A percentile compares a stretch with the other conserved stretches of the same genome.
These are phyloP conservation scores for Enteromius paludinosus DNA, from an alignment of 2,797 vertebrate genomes.

Conservation along the genomic window DNA sequence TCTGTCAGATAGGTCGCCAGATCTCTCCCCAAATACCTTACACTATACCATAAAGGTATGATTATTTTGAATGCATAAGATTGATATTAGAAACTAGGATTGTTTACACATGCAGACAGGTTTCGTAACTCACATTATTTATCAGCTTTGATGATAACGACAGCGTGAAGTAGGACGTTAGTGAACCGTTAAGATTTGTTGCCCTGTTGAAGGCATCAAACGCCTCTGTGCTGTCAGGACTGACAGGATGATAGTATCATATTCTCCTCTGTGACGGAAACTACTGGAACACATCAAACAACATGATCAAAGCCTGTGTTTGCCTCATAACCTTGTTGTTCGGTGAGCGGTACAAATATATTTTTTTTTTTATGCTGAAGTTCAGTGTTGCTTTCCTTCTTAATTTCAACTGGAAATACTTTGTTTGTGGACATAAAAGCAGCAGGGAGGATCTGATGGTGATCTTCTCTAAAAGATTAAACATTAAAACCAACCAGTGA, in stretches of 20 bases:
- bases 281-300: conserved; percentile 31
- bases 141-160: conserved; percentile 21
- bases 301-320: conserved; percentile 17
- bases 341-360: neutral
- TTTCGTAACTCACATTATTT: neutral
- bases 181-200: neutral
- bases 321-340: conserved; percentile 28
- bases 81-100: neutral
- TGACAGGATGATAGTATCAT: conserved; percentile 17
- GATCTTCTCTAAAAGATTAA: conserved; percentile 20
- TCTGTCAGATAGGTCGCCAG: neutral
- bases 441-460: neutral
- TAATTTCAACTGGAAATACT: conserved; percentile 11
- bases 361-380: conserved; percentile 36
- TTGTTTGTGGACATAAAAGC: conserved; percentile 20
- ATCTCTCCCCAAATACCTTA: neutral
- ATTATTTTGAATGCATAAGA: conserved; percentile 5
- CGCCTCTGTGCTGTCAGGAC: conserved; percentile 20
- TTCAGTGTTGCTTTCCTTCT: neutral
- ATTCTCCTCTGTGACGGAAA: conserved; percentile 23
- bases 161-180: neutral
- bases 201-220: neutral
- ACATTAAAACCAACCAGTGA: neutral
- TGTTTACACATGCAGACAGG: conserved; percentile 15
- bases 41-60: neutral